Conservation (phyloP, 2,888 invertebrate species). For the Melolontha melolontha region DNA sequence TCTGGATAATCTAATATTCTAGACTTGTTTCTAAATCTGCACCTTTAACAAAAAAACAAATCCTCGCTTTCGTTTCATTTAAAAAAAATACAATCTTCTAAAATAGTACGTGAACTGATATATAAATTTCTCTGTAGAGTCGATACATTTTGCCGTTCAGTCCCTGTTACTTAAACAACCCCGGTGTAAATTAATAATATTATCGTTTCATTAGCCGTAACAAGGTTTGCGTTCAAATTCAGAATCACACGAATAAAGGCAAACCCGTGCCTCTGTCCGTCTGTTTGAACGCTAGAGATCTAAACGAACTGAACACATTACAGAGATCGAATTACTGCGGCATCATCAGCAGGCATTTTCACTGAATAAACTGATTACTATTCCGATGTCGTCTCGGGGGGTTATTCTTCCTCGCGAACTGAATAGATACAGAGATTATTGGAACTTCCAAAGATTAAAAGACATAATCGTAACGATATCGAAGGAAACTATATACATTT, state of each 20-base stretch:
- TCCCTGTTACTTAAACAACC: conserved; percentile 19
- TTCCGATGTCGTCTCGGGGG: conserved; percentile 5
- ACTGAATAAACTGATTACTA: conserved; percentile 32
- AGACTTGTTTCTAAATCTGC: too few species aligned
- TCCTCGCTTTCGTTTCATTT: too few species aligned
- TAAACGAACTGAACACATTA: conserved; percentile 3
- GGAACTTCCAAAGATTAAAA: conserved; percentile 20
- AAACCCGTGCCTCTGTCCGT: not conserved
- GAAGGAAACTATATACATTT: not conserved
- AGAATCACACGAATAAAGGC: too few species aligned
- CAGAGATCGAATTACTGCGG: not conserved
- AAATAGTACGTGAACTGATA: not conserved
- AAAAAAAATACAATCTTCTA: too few species aligned
- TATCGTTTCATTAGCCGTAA: conserved; percentile 37
- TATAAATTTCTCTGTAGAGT: conserved; percentile 1
- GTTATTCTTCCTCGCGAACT: conserved; percentile 12
- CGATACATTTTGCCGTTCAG: conserved; percentile 8
- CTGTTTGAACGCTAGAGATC: conserved; percentile 1
- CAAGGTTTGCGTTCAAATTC: conserved; percentile 5
- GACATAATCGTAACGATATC: conserved; percentile 21
- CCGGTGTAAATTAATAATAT: conserved; percentile 36
- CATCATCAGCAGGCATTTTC: conserved; percentile 5
- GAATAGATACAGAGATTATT: conserved; percentile 9
- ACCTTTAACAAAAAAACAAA: too few species aligned
- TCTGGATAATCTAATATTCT: too few species aligned